Evolutionary conservation across 92 coral and sea anemone species (phyloP).

Genomic region (Desmophyllum pertusum): DNA sequence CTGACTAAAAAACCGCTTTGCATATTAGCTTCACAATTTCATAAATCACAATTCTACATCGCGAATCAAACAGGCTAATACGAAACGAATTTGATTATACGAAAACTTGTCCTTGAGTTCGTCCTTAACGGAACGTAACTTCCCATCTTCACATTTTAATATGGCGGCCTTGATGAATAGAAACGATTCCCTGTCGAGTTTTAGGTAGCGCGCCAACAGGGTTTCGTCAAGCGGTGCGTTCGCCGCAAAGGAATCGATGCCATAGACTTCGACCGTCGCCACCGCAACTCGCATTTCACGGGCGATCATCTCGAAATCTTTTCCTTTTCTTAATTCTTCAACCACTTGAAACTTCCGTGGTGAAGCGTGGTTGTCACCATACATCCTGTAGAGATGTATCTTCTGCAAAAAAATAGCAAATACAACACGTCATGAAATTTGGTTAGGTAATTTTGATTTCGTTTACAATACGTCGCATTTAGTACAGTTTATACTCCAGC

Average conservation of each 20-base stretch:
- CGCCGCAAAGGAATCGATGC: conserved; percentile 21
- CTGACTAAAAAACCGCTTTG: no score
- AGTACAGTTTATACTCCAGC: background rate
- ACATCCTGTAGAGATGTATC: background rate
- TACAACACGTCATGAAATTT: background rate
- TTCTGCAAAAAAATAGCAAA: conserved; percentile 12
- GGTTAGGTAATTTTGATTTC: no score
- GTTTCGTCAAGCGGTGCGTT: conserved; percentile 1
- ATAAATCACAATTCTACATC: background rate
- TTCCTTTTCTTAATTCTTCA: background rate
- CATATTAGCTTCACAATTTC: background rate
- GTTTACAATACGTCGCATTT: no score
- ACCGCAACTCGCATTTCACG: background rate
- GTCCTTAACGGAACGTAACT: background rate
- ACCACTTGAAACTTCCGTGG: background rate
- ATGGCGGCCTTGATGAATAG: background rate
- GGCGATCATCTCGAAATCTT: conserved; percentile 8
- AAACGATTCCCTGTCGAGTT: background rate
- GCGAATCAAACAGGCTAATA: no score
- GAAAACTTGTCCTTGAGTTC: background rate
- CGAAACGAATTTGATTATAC: no score
- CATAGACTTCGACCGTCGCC: conserved; percentile 18
- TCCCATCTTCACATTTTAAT: background rate
- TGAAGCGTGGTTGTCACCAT: background rate
- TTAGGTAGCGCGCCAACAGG: background rate